Conservation (phyloP, 2,888 invertebrate genomes). For the Clitarchus hookeri region DNA sequence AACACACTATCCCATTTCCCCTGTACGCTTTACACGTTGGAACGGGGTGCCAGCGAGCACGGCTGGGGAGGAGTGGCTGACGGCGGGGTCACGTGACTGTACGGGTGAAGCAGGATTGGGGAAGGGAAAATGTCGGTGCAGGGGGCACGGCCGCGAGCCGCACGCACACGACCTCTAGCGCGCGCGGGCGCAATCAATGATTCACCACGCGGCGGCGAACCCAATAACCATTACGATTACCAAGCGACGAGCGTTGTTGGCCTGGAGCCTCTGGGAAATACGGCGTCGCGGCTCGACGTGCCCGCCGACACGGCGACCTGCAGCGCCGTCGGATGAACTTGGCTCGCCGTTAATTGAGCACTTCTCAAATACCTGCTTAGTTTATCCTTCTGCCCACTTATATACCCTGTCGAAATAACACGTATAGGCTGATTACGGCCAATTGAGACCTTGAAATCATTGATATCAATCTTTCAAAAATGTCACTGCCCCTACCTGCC, state of each 20-base stretch:
- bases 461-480: no score
- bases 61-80: neutral
- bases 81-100: neutral
- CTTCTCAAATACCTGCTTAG: no score
- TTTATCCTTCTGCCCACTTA: no score
- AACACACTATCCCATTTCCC: no score
- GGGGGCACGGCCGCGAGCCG: neutral
- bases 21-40: no score
- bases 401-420: no score
- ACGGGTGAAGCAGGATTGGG: neutral
- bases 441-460: no score
- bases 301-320: neutral
- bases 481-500: no score
- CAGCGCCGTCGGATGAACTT: no score
- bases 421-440: no score
- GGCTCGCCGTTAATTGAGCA: no score
- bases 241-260: neutral
- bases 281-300: neutral
- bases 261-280: neutral
- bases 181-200: neutral
- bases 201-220: neutral
- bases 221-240: constrained; percentile 14
- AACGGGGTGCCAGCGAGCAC: no score
- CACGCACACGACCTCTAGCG: neutral
- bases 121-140: neutral